Base-by-base conservation (phyloP, 2,888 invertebrate genomes). In the Scrobipalpa atriplicella region DNA sequence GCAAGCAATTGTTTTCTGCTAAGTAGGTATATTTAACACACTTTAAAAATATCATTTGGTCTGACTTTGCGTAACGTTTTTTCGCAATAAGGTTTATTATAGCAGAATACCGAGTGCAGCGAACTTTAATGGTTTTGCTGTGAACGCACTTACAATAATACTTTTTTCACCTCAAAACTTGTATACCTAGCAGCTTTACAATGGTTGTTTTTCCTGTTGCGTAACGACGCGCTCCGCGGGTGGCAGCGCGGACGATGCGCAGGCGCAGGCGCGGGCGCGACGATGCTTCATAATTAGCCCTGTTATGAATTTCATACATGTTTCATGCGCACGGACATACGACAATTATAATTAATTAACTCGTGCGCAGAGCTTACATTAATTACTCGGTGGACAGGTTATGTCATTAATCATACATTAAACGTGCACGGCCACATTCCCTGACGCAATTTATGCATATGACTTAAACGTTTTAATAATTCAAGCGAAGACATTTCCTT, bases 291-390 rank as follows among this genome's bases (percentile, higher is more conserved):
- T 87, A 89, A 89, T 88, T 89, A 90, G 87, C 82, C 78, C 79
- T 85, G 91, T 90, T 92, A 92, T 92, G 91, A 91, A 89, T 89
- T 90, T 84, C 86, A 92, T 92, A 89, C 90, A 91, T 92, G 87
- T 90, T 90, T 90, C 89, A 90, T 90, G 88, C 81, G 80, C 81
- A 80, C 81, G 83, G 80, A 83, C 81, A 84, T 84, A 82, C 86
- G 85, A 86, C 90, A 91, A 86, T 91, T 90, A 86, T 90, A 91
- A 86, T 91, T 90, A 91, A 90, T 91, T 90, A 91, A 84, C 86
- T 86, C 84, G 80, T 81, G 85, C 81, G 82, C 87, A 82, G 78
- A 80, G 89, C 86, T 91, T 90, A 88, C 84, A 89, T 90, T 91
- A 88, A 90, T 90, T 91, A 90, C 80, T 78, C 76, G 73, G 72